Percentiles rank a stretch among this genome's conserved stretches.
Conservation (phyloP, 2,113 vertebrate species). For the Podilymbus podiceps region DNA sequence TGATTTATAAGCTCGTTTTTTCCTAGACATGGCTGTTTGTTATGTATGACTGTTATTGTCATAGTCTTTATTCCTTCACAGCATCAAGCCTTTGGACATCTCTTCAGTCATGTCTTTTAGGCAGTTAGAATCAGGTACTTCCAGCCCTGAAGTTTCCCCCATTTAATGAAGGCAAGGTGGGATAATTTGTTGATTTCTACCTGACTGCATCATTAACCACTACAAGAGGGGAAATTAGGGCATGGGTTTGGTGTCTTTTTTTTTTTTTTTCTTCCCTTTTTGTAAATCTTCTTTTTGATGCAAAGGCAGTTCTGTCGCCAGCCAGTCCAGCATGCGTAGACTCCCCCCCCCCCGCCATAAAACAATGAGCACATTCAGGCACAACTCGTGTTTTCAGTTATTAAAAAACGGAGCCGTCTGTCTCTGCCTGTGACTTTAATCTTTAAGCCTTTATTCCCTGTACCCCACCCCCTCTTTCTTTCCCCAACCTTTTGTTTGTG, state of each 20-base stretch:
- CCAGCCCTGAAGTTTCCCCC: not conserved
- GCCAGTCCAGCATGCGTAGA: conserved; percentile 73
- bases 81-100: not conserved
- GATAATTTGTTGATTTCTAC: conserved; percentile 51
- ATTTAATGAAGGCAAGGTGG: not conserved
- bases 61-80: not conserved
- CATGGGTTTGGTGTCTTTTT: not conserved
- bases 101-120: not conserved
- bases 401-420: conserved; percentile 83
- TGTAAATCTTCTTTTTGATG: conserved; percentile 73
- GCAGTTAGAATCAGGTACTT: not conserved
- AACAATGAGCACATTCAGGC: conserved; percentile 86
- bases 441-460: conserved; percentile 81
- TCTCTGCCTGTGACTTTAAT: conserved; percentile 84
- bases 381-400: conserved; percentile 84
- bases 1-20: not conserved
- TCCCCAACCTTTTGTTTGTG: conserved; percentile 77
- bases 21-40: not conserved
- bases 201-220: conserved; percentile 47
- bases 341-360: conserved; percentile 61
- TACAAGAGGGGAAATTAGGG: conserved; percentile 32
- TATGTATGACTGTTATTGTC: fast-evolving
- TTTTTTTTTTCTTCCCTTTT: not conserved
- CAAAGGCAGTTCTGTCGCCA: conserved; percentile 78
- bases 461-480: conserved; percentile 66